A percentile compares a stretch with the other conserved stretches of the same genome.
phyloP scores from a whole-genome alignment of 2,888 invertebrate species.

The Elmis aenea region DNA sequence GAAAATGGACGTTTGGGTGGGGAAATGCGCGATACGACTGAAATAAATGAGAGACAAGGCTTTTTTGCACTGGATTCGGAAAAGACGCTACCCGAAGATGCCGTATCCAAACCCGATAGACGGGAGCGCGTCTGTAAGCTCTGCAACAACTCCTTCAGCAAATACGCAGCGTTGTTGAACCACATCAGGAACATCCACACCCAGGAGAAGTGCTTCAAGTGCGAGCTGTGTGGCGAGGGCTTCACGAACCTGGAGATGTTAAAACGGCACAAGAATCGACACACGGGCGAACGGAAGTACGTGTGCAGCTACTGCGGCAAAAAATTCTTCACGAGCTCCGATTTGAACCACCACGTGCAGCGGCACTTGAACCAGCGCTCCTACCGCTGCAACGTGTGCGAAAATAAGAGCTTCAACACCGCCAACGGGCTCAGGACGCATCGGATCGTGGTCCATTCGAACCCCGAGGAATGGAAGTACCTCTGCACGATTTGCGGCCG shows the following conservation, averaged over 20 bases:
- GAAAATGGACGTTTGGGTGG: too few relatives aligned
- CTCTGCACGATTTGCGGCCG: slow-evolving; percentile 5
- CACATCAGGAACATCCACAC: slow-evolving; percentile 3
- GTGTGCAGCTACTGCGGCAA: slow-evolving; percentile 6
- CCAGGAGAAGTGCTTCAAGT: slow-evolving; percentile 4
- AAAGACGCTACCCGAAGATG: too few relatives aligned
- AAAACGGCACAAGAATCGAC: slow-evolving; percentile 4
- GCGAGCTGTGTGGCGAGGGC: slow-evolving; percentile 2
- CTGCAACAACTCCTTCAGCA: slow-evolving; percentile 2
- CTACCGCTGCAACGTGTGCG: slow-evolving; percentile 4
- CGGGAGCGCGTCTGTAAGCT: slow-evolving; percentile 1
- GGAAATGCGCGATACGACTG: too few relatives aligned
- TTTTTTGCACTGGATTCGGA: too few relatives aligned
- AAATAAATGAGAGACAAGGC: too few relatives aligned
- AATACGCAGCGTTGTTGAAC: slow-evolving; percentile 1
- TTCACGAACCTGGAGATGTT: slow-evolving; percentile 4
- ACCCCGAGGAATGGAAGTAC: slow-evolving; percentile 4
- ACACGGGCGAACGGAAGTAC: slow-evolving; percentile 5
- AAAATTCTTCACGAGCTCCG: slow-evolving; percentile 3
- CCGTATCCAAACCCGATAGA: not conserved
- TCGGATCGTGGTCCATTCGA: slow-evolving; percentile 3
- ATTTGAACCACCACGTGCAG: slow-evolving; percentile 4
- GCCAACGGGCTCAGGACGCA: slow-evolving; percentile 1
- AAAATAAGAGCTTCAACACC: slow-evolving; percentile 4
- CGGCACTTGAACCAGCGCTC: slow-evolving; percentile 4